These are phyloP conservation scores for Zele albiditarsus DNA, from an alignment of 2,888 invertebrate genomes.

Conservation along the genomic window DNA sequence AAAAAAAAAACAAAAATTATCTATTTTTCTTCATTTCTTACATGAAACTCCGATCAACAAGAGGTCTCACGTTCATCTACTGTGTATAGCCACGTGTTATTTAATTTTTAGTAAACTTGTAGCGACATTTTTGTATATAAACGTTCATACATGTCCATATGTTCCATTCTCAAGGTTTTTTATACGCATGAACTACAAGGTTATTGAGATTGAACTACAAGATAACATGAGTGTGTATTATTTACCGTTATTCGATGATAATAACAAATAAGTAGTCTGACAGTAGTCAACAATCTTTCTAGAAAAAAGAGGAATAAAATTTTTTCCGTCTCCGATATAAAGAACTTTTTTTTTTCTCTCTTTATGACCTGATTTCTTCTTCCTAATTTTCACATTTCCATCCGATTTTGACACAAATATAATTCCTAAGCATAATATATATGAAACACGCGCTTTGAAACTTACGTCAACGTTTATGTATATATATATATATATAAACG, in stretches of 20 bases:
- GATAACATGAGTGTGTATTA: constrained; percentile 11
- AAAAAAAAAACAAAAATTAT: no score
- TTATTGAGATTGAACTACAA: constrained; percentile 35
- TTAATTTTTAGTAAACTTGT: no score
- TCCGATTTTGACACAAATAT: background rate
- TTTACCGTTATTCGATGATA: background rate
- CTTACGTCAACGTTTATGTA: constrained; percentile 11
- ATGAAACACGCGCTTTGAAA: background rate
- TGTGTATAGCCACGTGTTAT: no score
- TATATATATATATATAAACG: background rate
- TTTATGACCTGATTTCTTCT: background rate
- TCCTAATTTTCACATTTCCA: background rate
- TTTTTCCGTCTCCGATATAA: background rate
- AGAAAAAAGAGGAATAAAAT: background rate
- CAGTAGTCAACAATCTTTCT: no score
- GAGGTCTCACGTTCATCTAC: no score
- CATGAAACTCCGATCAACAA: no score
- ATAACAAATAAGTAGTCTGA: no score
- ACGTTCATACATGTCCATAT: no score
- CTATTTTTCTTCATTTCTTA: no score
- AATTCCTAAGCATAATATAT: background rate
- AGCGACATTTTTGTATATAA: no score
- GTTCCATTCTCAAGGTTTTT: constrained; percentile 45
- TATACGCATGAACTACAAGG: constrained; percentile 34
- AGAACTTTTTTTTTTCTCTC: background rate